phyloP scores from a whole-genome alignment of 2,888 invertebrate species.

The Acronicta aceris region DNA sequence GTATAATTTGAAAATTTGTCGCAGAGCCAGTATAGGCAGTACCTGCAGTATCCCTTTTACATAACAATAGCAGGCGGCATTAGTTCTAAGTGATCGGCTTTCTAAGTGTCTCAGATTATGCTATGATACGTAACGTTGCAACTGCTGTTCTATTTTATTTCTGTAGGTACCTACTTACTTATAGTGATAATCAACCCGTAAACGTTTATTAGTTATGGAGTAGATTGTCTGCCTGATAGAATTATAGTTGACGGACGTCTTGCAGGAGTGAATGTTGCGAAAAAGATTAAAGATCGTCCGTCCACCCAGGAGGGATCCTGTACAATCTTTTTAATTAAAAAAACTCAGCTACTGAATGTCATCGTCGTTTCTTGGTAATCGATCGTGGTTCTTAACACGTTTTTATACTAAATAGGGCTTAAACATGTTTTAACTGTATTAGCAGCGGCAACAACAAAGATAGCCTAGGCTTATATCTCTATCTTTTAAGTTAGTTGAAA shows the following conservation, averaged over 20 bases:
- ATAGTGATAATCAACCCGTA: neutral
- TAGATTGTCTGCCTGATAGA: neutral
- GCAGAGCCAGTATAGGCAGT: no score
- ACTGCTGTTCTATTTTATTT: constrained; percentile 32
- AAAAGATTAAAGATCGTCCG: no score
- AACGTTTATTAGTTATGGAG: neutral
- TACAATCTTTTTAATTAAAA: no score
- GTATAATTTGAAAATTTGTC: neutral
- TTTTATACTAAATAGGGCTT: no score
- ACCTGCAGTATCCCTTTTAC: neutral
- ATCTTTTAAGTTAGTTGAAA: neutral
- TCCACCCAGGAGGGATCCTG: no score
- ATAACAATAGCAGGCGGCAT: constrained; percentile 3
- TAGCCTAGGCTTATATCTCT: neutral
- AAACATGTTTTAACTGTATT: neutral
- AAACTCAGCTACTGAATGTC: no score
- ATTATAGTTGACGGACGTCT: no score
- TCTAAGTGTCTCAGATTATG: constrained; percentile 35
- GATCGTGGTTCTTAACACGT: no score
- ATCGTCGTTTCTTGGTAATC: no score
- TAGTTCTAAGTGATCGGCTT: constrained; percentile 19
- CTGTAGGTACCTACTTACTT: constrained; percentile 10
- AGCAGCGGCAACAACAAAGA: no score
- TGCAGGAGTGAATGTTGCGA: no score
- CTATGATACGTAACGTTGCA: constrained; percentile 12